Evolutionary conservation across 2,797 vertebrate species (phyloP).

Genomic region (Squalus acanthias): DNA sequence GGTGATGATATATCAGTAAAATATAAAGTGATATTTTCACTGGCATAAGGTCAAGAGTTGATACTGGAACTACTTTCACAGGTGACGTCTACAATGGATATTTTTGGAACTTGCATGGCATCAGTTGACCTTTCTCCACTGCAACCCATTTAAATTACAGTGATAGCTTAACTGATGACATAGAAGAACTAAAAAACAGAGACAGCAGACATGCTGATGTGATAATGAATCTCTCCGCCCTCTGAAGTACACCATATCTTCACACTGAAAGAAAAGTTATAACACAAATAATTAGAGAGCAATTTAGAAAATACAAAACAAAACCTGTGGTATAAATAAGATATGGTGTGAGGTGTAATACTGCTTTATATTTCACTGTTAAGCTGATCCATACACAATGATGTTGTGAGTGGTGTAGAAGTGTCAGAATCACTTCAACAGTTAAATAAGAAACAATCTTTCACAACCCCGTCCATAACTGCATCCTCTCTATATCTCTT

Average conservation of each 20-base stretch:
- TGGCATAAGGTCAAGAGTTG: neutral
- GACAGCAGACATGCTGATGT: neutral
- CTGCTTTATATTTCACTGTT: neutral
- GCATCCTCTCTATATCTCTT: neutral
- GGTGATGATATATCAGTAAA: neutral
- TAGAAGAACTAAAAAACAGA: neutral
- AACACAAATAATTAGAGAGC: neutral
- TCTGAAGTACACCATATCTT: neutral
- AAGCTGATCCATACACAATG: neutral
- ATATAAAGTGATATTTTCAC: neutral
- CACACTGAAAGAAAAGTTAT: neutral
- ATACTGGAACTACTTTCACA: neutral
- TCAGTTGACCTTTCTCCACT: neutral
- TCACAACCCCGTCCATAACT: neutral
- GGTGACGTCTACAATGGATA: neutral
- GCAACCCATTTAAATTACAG: neutral
- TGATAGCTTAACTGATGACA: neutral
- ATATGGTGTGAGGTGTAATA: neutral
- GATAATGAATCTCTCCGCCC: neutral
- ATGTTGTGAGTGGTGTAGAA: neutral
- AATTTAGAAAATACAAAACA: neutral
- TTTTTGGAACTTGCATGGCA: neutral
- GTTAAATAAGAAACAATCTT: neutral
- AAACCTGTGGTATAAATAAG: neutral
- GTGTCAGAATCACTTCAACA: neutral